Evolutionary conservation across 2,113 vertebrate genomes (phyloP).

Genomic region (Rallus limicola): DNA sequence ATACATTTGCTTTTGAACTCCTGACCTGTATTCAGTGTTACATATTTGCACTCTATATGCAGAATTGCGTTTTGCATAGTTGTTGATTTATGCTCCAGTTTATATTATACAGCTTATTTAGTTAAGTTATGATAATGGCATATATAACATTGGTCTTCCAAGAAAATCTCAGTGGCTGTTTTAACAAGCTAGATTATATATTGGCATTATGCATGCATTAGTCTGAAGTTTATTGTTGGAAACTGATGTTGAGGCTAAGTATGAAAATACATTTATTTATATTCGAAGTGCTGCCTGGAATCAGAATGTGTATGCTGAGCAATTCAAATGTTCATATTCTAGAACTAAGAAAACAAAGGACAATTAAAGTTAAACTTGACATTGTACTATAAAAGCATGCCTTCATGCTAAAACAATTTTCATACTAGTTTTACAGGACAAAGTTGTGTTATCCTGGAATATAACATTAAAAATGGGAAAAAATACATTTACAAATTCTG

Average conservation of each 20-base stretch:
- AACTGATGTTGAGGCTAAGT: neutral
- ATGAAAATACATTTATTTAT: neutral
- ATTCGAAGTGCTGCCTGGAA: neutral
- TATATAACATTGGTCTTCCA: neutral
- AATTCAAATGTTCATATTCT: neutral
- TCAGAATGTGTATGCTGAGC: neutral
- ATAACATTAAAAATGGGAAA: neutral
- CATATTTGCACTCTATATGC: neutral
- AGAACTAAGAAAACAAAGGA: neutral
- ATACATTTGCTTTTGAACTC: constrained; percentile 22
- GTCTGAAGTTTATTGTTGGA: neutral
- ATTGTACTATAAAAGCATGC: neutral
- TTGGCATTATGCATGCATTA: neutral
- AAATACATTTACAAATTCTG: neutral
- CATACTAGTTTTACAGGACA: neutral
- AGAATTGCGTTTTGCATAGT: neutral
- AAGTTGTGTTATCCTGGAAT: neutral
- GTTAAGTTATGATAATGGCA: neutral
- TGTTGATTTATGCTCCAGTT: neutral
- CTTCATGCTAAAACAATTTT: neutral
- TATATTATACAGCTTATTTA: neutral
- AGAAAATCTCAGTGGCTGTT: neutral
- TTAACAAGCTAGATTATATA: neutral
- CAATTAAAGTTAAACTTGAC: neutral
- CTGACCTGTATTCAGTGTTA: neutral